Conservation (phyloP, 2,888 invertebrate genomes). For the Amphipoea lucens region DNA sequence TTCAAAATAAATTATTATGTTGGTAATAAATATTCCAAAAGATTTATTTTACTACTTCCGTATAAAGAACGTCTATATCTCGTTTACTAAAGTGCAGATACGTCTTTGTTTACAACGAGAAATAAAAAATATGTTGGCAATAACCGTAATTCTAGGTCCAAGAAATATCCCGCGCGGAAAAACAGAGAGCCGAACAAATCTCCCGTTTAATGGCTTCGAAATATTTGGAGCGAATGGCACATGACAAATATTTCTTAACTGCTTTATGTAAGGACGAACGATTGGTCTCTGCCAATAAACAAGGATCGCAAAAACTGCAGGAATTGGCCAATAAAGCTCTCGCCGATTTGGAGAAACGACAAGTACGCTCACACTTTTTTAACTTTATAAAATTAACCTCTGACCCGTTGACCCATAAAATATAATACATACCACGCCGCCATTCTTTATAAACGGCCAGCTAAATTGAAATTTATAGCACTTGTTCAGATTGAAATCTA, state of each 20-base stretch:
- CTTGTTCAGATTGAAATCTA: slow-evolving; percentile 60
- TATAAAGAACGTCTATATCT: slow-evolving; percentile 32
- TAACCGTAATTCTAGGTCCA: slow-evolving; percentile 77
- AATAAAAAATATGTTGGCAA: slow-evolving; percentile 68
- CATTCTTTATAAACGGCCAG: slow-evolving; percentile 38
- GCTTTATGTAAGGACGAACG: slow-evolving; percentile 84
- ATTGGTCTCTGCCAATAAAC: slow-evolving; percentile 83
- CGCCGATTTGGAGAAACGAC: slow-evolving; percentile 83
- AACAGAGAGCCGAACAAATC: slow-evolving; percentile 82
- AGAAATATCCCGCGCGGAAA: slow-evolving; percentile 84
- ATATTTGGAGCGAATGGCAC: slow-evolving; percentile 88
- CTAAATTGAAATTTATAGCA: slow-evolving; percentile 65
- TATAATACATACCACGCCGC: slow-evolving; percentile 36
- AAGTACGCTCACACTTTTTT: slow-evolving; percentile 72
- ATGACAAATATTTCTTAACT: slow-evolving; percentile 87
- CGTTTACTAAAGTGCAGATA: slow-evolving; percentile 57
- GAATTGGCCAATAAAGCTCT: slow-evolving; percentile 83
- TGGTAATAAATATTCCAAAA: slow-evolving; percentile 21
- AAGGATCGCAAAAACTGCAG: slow-evolving; percentile 80
- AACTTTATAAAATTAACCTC: slow-evolving; percentile 41
- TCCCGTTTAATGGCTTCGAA: slow-evolving; percentile 87
- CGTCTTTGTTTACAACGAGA: slow-evolving; percentile 58
- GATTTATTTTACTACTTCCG: slow-evolving; percentile 46
- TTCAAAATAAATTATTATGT: slow-evolving; percentile 18
- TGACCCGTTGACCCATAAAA: slow-evolving; percentile 50